A percentile compares a stretch with the other conserved stretches of the same genome.
phyloP scores from a whole-genome alignment of 2,888 invertebrate genomes.

The Acanthoscelides obtectus region DNA sequence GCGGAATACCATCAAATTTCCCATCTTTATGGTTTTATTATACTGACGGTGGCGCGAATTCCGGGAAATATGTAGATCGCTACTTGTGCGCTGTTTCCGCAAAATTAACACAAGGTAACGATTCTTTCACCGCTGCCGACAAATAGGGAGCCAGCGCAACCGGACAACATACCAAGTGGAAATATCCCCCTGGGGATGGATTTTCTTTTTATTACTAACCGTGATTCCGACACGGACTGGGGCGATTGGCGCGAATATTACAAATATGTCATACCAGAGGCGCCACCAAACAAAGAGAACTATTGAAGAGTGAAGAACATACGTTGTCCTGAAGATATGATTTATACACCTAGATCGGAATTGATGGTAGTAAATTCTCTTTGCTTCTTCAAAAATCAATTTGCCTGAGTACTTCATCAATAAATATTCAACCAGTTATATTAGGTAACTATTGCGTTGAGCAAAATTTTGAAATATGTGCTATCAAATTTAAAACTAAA shows the following conservation, averaged over 20 bases:
- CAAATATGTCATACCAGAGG: conserved; percentile 6
- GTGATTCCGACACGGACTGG: conserved; percentile 3
- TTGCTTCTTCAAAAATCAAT: too few relatives aligned
- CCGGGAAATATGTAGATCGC: not conserved
- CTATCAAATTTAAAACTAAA: too few relatives aligned
- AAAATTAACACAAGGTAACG: conserved; percentile 14
- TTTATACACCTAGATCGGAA: too few relatives aligned
- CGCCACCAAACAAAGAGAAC: too few relatives aligned
- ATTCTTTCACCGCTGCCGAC: conserved; percentile 2
- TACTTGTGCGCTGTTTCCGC: not conserved
- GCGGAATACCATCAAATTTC: not conserved
- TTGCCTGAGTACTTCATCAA: too few relatives aligned
- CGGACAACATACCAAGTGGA: not conserved
- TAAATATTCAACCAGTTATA: too few relatives aligned
- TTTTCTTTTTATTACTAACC: not conserved
- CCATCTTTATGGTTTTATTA: not conserved
- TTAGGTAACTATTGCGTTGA: too few relatives aligned
- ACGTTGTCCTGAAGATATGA: too few relatives aligned
- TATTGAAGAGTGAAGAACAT: too few relatives aligned
- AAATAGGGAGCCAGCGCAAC: not conserved
- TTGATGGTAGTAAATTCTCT: too few relatives aligned
- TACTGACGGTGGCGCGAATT: not conserved
- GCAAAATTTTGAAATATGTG: too few relatives aligned
- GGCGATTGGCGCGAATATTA: conserved; percentile 16
- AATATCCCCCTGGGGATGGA: not conserved